A percentile compares a stretch with the other conserved stretches of the same genome.
Evolutionary conservation across 2,888 invertebrate species (phyloP).

Genomic region (Tetramorium bicarinatum): DNA sequence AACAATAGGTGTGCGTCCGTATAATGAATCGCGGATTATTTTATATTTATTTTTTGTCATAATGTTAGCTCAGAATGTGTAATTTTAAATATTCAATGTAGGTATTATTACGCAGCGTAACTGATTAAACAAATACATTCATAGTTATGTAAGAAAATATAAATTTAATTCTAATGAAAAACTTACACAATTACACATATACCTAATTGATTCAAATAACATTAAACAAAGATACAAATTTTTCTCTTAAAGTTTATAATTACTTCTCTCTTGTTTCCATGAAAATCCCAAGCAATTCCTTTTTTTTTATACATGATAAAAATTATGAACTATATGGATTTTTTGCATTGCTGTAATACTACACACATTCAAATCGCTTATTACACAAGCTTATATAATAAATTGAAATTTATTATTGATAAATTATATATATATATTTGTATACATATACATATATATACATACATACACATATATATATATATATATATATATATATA

Average conservation of each 20-base stretch:
- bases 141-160: neutral
- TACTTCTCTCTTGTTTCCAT: neutral
- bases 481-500: neutral
- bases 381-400: neutral
- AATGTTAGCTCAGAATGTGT: neutral
- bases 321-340: neutral
- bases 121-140: neutral
- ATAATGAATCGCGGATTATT: neutral
- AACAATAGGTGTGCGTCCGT: conserved; percentile 9
- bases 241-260: neutral
- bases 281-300: neutral
- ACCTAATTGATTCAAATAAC: neutral
- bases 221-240: neutral
- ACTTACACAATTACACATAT: neutral
- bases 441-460: neutral
- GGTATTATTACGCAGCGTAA: neutral
- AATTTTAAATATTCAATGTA: conserved; percentile 18
- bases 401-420: neutral
- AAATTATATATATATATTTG: neutral
- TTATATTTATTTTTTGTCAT: conserved; percentile 15
- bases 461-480: neutral
- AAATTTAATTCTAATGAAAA: neutral
- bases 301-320: neutral
- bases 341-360: neutral
- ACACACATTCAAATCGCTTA: neutral